A percentile compares a stretch with the other conserved stretches of the same genome.
phyloP scores from a whole-genome alignment of 2,888 invertebrate species.

The Sussaba pulchella region DNA sequence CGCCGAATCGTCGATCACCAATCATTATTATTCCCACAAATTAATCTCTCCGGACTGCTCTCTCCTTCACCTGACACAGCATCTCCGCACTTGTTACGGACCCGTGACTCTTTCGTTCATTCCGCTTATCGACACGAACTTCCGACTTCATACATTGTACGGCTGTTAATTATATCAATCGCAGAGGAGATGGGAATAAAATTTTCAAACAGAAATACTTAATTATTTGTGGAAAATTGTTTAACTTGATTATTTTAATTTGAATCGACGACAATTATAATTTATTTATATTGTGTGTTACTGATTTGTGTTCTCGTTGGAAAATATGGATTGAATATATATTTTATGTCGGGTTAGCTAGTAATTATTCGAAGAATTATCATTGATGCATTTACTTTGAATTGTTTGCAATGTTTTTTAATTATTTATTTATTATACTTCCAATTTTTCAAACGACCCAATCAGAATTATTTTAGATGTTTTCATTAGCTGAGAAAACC shows the following conservation, averaged over 20 bases:
- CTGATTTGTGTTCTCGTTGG: no score
- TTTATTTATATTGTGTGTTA: no score
- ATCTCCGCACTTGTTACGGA: conserved; percentile 62
- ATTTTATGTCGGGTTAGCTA: no score
- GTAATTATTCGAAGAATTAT: no score
- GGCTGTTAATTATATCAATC: conserved; percentile 60
- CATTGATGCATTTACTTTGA: no score
- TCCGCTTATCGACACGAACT: conserved; percentile 31
- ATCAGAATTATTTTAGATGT: no score
- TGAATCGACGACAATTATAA: conserved; percentile 51
- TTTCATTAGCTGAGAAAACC: no score
- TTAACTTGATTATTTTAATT: conserved; percentile 49
- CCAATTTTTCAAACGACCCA: no score
- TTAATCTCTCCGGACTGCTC: conserved; percentile 74
- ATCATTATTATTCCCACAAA: conserved; percentile 78
- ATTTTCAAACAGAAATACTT: no score
- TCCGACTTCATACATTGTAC: conserved; percentile 37
- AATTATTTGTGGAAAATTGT: conserved; percentile 44
- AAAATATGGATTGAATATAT: no score
- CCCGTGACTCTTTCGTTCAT: conserved; percentile 55
- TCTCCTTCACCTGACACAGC: conserved; percentile 63
- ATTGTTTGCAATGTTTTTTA: no score
- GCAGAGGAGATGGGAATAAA: conserved; percentile 48
- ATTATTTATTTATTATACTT: no score
- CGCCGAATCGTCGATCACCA: conserved; percentile 72